Conservation (phyloP, 2,113 vertebrate genomes). For the Nesogale talazaci region DNA sequence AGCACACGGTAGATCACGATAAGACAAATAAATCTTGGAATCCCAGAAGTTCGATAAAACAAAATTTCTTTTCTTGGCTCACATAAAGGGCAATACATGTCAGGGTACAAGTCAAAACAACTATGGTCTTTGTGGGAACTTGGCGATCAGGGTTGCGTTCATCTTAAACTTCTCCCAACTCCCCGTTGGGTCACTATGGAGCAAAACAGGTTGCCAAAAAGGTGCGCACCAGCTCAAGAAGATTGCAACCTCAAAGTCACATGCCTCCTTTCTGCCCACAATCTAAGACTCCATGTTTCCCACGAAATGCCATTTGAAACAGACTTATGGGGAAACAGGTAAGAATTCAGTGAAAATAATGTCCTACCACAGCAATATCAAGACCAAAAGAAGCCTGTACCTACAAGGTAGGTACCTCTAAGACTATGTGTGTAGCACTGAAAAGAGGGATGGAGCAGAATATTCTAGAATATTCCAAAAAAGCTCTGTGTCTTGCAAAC, state of each 20-base stretch:
- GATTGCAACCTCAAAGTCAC: background rate
- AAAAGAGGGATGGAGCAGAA: background rate
- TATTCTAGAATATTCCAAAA: background rate
- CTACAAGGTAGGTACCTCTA: background rate
- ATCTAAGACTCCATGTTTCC: background rate
- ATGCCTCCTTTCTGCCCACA: background rate
- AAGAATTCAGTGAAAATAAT: background rate
- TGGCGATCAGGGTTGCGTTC: background rate
- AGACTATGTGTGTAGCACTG: background rate
- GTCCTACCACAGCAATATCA: background rate
- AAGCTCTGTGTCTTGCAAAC: conserved; percentile 24
- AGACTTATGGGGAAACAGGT: background rate
- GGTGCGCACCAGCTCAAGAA: background rate
- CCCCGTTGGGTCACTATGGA: background rate
- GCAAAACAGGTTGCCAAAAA: background rate
- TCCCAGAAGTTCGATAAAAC: conserved; percentile 40
- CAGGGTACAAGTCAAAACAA: background rate
- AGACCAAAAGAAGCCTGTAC: background rate
- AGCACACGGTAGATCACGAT: conserved; percentile 38
- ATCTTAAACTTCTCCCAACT: background rate
- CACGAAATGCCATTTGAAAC: background rate
- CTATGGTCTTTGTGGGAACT: background rate
- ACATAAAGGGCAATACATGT: background rate
- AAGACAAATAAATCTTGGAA: conserved; percentile 56
- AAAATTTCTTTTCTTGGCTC: conserved; percentile 18